Base-by-base conservation (phyloP, 1,140 invertebrate species). In the Conus ventricosus region DNA sequence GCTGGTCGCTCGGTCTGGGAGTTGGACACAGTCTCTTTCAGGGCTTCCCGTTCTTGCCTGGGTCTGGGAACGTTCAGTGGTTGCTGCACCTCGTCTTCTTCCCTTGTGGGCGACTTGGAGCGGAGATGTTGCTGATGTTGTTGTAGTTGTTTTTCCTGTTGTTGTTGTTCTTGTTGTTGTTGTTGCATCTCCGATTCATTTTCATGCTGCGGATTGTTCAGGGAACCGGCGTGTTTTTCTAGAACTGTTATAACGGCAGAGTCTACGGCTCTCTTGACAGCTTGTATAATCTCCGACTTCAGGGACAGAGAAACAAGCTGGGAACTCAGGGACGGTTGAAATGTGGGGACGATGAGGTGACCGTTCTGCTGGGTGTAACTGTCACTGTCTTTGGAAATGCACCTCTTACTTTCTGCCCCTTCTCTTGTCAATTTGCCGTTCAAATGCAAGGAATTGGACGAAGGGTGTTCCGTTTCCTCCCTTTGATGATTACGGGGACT, bases 251-350 rank as follows among this genome's bases (percentile, higher is more conserved):
- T 97, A 80, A 99, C 96, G 84, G 98, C 97, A 13, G 97, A 97
- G 95, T 99, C 98, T 89, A 99, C 98, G n/a, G 98, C 95, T 67
- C 88, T 90, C 87, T 89, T 92, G n/a, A 95, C 90, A 39, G 92
- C 98, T 85, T 97, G 96, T 20, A 97, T 97, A 87, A 99, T 97
- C 96, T 99, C 98, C 67, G 97, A 97, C 95, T 99, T 99, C 2
- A 99, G 96, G 81, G 97, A 97, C 91, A 99, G 98, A 11, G 98
- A 97, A 78, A 99, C 95, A 84, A 97, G 97, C 95, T 98, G 97
- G 4, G 98, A 95, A 93, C 98, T 98, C n/a, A 97, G 51, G 11
- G 81, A 60, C 23, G 71, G 85, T 27, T 51, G n/a, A 55, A 83
- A 20, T 13, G 25, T 53, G 25, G 82, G 82, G 51, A 55, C 8